Evolutionary conservation across 2,113 vertebrate species (phyloP).

Genomic region (Eubucco bourcierii): DNA sequence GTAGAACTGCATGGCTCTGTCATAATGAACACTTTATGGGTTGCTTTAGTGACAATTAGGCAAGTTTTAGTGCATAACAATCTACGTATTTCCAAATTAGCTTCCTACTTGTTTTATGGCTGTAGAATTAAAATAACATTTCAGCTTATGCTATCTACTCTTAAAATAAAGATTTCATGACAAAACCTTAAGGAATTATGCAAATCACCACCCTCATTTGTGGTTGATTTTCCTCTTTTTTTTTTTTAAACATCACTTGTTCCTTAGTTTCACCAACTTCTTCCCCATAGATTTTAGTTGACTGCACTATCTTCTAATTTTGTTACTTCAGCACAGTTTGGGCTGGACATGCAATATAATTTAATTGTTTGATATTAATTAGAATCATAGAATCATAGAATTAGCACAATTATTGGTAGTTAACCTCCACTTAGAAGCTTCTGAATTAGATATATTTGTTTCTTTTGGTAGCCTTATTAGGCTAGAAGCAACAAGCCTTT

Average conservation of each 20-base stretch:
- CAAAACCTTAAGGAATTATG: not conserved
- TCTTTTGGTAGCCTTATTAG: not conserved
- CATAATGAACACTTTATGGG: not conserved
- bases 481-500: not conserved
- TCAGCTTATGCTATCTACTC: not conserved
- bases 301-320: conserved; percentile 18
- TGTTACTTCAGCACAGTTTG: conserved; percentile 6
- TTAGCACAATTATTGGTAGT: conserved; percentile 65
- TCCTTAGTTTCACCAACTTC: not conserved
- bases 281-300: conserved; percentile 35
- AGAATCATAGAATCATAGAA: too few relatives aligned
- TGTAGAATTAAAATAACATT: not conserved
- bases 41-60: not conserved
- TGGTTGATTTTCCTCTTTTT: not conserved
- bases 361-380: conserved; percentile 68
- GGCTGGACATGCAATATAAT: conserved; percentile 12
- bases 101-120: not conserved
- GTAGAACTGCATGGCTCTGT: not conserved
- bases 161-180: not conserved
- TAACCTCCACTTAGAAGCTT: conserved; percentile 54
- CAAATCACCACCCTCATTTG: not conserved
- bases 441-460: conserved; percentile 36
- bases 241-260: not conserved
- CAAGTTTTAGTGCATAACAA: not conserved
- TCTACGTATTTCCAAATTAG: not conserved